Percentiles rank a stretch among this genome's conserved stretches.
phyloP scores from a whole-genome alignment of 1,140 invertebrate genomes.

The Pogonomyrmex barbatus region DNA sequence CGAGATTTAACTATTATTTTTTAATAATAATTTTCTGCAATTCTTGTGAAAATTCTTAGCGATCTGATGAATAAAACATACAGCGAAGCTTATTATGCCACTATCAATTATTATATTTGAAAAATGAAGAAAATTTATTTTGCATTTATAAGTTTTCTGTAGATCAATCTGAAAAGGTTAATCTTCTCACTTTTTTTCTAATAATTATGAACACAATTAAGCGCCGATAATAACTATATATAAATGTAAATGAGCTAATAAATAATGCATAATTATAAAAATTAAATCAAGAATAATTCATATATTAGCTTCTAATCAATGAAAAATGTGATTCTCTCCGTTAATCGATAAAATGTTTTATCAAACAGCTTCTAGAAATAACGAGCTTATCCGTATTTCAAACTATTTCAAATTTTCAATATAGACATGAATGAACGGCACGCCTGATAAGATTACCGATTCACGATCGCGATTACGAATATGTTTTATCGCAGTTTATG shows the following conservation, averaged over 20 bases:
- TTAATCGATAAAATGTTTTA: not conserved
- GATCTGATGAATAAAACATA: not conserved
- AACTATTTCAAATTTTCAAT: no score
- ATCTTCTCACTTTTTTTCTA: not conserved
- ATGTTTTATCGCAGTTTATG: slow-evolving; percentile 24
- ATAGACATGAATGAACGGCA: not conserved
- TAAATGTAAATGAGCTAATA: not conserved
- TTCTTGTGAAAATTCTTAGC: not conserved
- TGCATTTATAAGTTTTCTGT: not conserved
- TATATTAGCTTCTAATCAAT: not conserved
- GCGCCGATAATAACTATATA: not conserved
- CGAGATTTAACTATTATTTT: not conserved
- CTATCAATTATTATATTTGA: not conserved
- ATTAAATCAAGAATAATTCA: not conserved
- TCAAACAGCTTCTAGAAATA: not conserved
- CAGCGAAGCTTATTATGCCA: not conserved
- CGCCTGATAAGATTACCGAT: not conserved
- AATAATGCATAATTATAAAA: not conserved
- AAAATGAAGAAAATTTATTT: slow-evolving; percentile 17
- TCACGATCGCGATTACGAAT: slow-evolving; percentile 7
- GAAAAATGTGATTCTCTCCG: not conserved
- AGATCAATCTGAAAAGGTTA: not conserved
- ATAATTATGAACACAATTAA: not conserved
- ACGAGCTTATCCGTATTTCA: not conserved
- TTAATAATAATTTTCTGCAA: not conserved